Base-by-base conservation (phyloP, 2,797 vertebrate species). In the Danio kyathit region DNA sequence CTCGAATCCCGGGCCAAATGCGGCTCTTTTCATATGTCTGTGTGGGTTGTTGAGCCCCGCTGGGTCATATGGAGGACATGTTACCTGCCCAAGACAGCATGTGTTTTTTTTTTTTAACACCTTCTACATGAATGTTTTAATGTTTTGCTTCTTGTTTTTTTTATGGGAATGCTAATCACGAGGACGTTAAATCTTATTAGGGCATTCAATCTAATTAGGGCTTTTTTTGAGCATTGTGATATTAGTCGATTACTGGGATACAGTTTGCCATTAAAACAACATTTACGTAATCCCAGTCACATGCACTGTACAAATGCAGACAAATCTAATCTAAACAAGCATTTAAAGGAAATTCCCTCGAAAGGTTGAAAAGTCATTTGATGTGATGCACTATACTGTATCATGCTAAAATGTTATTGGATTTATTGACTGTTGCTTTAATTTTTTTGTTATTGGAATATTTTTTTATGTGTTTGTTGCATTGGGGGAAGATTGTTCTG, bases 41-140 rank as follows among this genome's bases (percentile, higher is more conserved):
- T 69, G 54, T 40, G 63, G 46, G n/a, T 61, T 63, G 6, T 56
- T 17, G 10, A 38, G 71, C 21, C 21, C 17, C 57, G 1, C 56
- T 16, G 41, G 57, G 51, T 81, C 67, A 81, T 44, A 6, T 4
- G 12, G 17, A 43, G 72, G 59, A 17, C 52, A 61, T 72, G 78
- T 61, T 77, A 77, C 78, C 49, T 72, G 52, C 17, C 60, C 10
- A 51, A 44, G 10, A 44, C 52, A 77, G 41, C 21, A 41, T 54
- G 14, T 49, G 60, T 44, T 76, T 49, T 64, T 44, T 76, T 49
- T 64, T 38, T 38, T 59, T 43, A 59, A n/a, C 21, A 60, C 9
- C 49, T 14, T 9, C 29, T 29, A 29, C 6, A 9, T 48, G 64
- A 72, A 66, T 64, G 12, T 76, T 76, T 43, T 63, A 46, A 63